Base-by-base conservation (phyloP, 2,888 invertebrate species). In the Ethmia dodecea region DNA sequence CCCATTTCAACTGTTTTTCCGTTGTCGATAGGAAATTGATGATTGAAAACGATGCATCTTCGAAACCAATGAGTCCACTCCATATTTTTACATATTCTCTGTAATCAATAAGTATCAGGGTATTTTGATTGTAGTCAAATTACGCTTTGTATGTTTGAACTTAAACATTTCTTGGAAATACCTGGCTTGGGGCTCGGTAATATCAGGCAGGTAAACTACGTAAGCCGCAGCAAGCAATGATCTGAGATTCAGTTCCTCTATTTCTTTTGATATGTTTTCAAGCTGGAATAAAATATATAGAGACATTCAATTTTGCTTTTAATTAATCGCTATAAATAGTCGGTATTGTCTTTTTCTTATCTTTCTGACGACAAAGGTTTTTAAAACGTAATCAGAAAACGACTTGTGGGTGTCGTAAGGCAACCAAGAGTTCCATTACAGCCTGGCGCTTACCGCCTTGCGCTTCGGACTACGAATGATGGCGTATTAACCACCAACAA, bases 1-100 rank as follows among this genome's bases (percentile, higher is more conserved):
- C 93, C 96, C 97, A 97, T 47, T 92, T 90, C 31, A 97, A 72
- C 55, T 93, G 91, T 52, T 95, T 94, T 44, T 86, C 86, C 10
- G 77, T 59, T 0, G 67, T 56, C 0, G 74, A 66, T 22, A 86
- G 50, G 46, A 84, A 83, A 48, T 81, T 78, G 14, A 78, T 69
- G 1, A 81, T 63, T 3, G 80, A 79, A 47, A 86, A 86, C 1
- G 67, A 51, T 0, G 59, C 20, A 30, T 75, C 74, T 3, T 71
- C 66, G 31, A 76, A 79, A 12, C 75, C 87, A 57, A 77, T 78
- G 43, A 74, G 68, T 40, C 80, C 63, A 68, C 64, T 81, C 89
- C 66, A 90, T 60, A 71, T 86, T 55, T 52, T 76, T 54, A 77
- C 69, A 61, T 58, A 83, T 50, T 47, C 73, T 33, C 87, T 87